Base-by-base conservation (phyloP, 92 coral and sea anemone genomes). In the Pocillopora grandis region DNA sequence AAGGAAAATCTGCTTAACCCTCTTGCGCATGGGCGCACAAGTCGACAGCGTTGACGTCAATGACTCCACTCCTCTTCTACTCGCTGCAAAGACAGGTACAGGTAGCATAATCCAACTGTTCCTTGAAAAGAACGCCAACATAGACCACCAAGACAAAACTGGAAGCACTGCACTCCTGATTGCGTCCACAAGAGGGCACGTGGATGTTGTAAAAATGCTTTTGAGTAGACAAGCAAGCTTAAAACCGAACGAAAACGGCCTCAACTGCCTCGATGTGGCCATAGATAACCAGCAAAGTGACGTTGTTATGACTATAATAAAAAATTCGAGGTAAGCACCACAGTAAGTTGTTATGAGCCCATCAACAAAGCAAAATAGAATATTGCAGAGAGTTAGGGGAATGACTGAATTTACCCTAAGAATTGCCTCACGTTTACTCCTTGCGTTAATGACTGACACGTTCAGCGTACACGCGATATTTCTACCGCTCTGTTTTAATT, bases 151-250 rank as follows among this genome's bases (percentile, higher is more conserved):
- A n/a, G 97, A 93, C 86, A 70, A 58, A 14, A 77, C 80, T 5
- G 95, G 95, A 23, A 91, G 89, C 63, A 91, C 97, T 2, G 93
- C 97, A 14, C 80, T 93, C 62, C 93, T 92, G 31, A 64, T 93
- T 35, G 95, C 95, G 7, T 91, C 97, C 1, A 82, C 76, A 27
- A 83, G 80, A 48, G 90, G 90, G 49, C 82, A 86, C 52, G 85
- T 83, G 66, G 82, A 85, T 10, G 84, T 79, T 23, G 94, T 80
- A 55, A 86, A 86, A 48, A 33, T 83, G 68, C 76, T 93, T 52
- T 72, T 93, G 67, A 87, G 91, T 71, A 79, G 77, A 18, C 77
- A 87, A 21, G 91, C 89, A 16, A 79, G 80, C 21, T 78, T 78
- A 15, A 68, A 67, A 35, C 74, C 87, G 15, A 75, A 85, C 55